Evolutionary conservation across 2,888 invertebrate species (phyloP).

Genomic region (Parnassius mnemosyne): DNA sequence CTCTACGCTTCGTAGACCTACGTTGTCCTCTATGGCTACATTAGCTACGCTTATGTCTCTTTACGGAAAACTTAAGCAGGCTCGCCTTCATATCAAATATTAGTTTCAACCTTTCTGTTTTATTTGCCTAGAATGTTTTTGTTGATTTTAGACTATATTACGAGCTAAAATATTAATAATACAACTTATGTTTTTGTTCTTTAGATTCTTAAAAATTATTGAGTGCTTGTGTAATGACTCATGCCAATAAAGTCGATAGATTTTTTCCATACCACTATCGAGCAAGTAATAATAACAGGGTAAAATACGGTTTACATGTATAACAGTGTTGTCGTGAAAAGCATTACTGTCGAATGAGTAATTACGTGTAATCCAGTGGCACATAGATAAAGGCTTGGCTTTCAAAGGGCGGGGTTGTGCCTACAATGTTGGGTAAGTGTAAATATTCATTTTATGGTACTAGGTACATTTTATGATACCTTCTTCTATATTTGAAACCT

Average conservation of each 20-base stretch:
- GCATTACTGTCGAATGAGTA: conserved; percentile 5
- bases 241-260: too few species aligned
- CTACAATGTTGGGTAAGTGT: conserved; percentile 57
- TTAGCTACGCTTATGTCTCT: not conserved
- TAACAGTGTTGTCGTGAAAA: not conserved
- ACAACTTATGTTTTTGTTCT: too few species aligned
- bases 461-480: too few species aligned
- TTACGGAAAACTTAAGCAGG: too few species aligned
- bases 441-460: conserved; percentile 57
- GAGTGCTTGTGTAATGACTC: too few species aligned
- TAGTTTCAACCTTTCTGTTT: too few species aligned
- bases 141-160: too few species aligned
- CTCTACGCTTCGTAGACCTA: conserved; percentile 9
- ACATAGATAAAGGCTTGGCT: conserved; percentile 61
- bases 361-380: conserved; percentile 45
- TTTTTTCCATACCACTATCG: not conserved
- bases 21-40: not conserved
- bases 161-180: too few species aligned
- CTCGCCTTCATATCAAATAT: too few species aligned
- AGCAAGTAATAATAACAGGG: not conserved
- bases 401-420: conserved; percentile 47
- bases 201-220: too few species aligned
- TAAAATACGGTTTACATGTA: conserved; percentile 1
- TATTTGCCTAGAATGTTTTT: too few species aligned
- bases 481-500: too few species aligned